phyloP scores from a whole-genome alignment of 2,797 vertebrate species.

The Austrolebias charrua region DNA sequence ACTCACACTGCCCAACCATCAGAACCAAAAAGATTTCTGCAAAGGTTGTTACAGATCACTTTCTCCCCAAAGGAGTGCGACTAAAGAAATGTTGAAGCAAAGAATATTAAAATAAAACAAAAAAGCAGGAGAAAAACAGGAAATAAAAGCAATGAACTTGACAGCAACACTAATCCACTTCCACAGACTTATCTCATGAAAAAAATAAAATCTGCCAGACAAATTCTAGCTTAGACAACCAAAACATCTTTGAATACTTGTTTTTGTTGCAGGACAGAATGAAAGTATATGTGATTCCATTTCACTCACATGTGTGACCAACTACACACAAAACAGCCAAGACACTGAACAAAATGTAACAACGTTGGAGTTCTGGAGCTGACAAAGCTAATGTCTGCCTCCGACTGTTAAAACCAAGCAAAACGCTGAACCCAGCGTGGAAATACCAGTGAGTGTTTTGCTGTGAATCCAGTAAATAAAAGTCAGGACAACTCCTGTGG shows the following conservation, averaged over 20 bases:
- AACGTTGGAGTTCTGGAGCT: constrained; percentile 10
- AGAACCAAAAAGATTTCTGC: constrained; percentile 36
- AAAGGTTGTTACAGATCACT: constrained; percentile 55
- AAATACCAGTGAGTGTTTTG: constrained; percentile 51
- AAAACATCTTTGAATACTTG: neutral
- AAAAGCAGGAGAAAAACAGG: constrained; percentile 15
- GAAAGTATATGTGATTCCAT: constrained; percentile 9
- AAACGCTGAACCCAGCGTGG: constrained; percentile 34
- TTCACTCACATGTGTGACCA: constrained; percentile 8
- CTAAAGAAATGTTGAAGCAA: constrained; percentile 3
- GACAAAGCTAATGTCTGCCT: constrained; percentile 20
- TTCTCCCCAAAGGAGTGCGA: constrained; percentile 42
- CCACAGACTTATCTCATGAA: neutral
- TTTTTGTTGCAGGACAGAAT: neutral
- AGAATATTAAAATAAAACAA: constrained; percentile 5
- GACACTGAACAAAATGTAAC: constrained; percentile 21
- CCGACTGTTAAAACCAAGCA: constrained; percentile 29
- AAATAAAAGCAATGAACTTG: constrained; percentile 15
- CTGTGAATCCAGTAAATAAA: constrained; percentile 61
- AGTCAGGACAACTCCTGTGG: constrained; percentile 49
- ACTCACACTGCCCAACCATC: constrained; percentile 36
- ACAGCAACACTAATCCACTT: neutral
- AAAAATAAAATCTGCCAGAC: neutral
- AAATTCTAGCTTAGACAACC: neutral
- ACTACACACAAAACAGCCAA: constrained; percentile 13